These are phyloP conservation scores for Ceratitis capitata DNA, from an alignment of 1,140 invertebrate genomes.

Conservation along the genomic window DNA sequence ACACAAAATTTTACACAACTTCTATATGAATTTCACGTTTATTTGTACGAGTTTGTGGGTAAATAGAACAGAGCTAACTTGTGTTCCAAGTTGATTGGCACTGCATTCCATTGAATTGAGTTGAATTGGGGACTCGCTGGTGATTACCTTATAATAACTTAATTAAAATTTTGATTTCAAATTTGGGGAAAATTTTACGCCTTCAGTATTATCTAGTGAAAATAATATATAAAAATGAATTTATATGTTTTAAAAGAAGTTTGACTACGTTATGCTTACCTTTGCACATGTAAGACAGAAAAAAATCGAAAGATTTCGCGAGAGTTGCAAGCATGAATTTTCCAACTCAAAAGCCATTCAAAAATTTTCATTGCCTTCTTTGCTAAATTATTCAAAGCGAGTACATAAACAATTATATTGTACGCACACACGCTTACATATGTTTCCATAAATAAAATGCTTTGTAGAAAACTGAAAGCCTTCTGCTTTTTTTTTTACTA, in stretches of 20 bases:
- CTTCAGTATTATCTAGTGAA: background rate
- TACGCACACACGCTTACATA: background rate
- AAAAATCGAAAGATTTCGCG: too few relatives aligned
- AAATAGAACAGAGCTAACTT: background rate
- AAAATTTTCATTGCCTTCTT: background rate
- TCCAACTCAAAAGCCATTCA: background rate
- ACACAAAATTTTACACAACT: background rate
- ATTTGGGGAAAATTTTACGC: background rate
- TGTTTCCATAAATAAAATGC: too few relatives aligned
- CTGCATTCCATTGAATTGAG: background rate
- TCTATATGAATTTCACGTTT: background rate
- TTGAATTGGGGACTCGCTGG: background rate
- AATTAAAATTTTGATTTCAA: conserved; percentile 11
- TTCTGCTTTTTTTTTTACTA: too few relatives aligned
- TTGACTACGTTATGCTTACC: too few relatives aligned
- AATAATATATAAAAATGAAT: too few relatives aligned
- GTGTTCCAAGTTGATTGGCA: background rate
- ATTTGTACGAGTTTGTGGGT: background rate
- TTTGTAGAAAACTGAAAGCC: too few relatives aligned
- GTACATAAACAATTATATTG: background rate
- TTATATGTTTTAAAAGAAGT: too few relatives aligned
- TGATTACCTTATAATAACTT: background rate
- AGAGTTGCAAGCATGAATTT: too few relatives aligned
- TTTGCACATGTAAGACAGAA: too few relatives aligned
- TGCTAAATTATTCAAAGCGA: too few relatives aligned